Conservation (phyloP, 2,888 invertebrate species). For the Drosophila ochracea region DNA sequence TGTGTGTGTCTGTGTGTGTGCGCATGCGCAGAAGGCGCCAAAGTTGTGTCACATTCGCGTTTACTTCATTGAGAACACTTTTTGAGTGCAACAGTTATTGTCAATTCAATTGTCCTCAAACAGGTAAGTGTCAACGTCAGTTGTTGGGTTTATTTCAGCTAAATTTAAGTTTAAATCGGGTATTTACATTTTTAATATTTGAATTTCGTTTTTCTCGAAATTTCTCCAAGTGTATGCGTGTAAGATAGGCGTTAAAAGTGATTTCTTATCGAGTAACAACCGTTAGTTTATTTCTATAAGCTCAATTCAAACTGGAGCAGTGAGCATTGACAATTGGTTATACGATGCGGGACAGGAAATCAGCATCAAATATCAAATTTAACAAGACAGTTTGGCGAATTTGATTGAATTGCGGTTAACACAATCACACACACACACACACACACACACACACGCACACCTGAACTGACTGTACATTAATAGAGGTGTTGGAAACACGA, state of each 20-base stretch:
- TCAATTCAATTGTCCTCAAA: conserved; percentile 35
- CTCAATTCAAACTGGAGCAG: conserved; percentile 26
- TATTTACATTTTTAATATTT: not conserved
- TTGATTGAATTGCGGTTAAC: conserved; percentile 55
- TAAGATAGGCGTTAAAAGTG: not conserved
- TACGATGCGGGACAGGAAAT: conserved; percentile 67
- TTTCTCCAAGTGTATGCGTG: not conserved
- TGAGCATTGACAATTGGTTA: conserved; percentile 48
- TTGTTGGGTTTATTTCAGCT: conserved; percentile 4
- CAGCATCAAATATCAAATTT: conserved; percentile 54
- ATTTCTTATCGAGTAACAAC: conserved; percentile 14
- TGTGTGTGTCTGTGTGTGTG: conserved; percentile 8
- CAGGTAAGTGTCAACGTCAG: conserved; percentile 51
- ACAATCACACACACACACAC: not conserved
- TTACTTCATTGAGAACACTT: conserved; percentile 36
- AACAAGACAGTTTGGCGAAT: conserved; percentile 45
- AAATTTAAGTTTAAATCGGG: conserved; percentile 15
- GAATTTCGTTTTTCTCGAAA: not conserved
- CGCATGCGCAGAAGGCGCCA: conserved; percentile 40
- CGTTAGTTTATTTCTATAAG: conserved; percentile 1
- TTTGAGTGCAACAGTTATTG: conserved; percentile 49
- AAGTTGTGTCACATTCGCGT: conserved; percentile 51
- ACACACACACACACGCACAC: not conserved
- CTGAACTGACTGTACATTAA: conserved; percentile 15
- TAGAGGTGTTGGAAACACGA: conserved; percentile 25